These are phyloP conservation scores for Pipa parva DNA, from an alignment of 2,113 vertebrate species.

Conservation along the genomic window DNA sequence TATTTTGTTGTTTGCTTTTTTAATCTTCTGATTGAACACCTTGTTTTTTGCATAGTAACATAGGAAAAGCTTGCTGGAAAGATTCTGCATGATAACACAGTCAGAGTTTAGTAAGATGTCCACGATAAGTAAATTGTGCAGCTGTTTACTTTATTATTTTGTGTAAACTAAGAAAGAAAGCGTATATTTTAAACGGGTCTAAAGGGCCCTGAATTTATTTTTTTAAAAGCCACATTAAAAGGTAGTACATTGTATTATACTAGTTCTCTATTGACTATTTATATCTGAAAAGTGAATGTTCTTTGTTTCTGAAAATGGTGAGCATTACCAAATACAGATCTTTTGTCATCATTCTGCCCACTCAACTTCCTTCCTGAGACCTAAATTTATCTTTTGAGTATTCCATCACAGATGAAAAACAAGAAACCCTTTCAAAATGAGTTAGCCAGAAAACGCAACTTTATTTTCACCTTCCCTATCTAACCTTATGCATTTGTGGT, in stretches of 20 bases:
- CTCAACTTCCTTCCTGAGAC: slow-evolving; percentile 25
- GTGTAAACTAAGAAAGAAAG: too few relatives aligned
- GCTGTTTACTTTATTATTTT: too few relatives aligned
- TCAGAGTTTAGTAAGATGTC: too few relatives aligned
- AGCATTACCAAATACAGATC: not conserved
- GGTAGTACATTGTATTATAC: not conserved
- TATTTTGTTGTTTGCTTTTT: too few relatives aligned
- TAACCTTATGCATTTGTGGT: slow-evolving; percentile 13
- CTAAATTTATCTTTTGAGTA: slow-evolving; percentile 35
- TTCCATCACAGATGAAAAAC: not conserved
- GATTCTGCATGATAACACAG: too few relatives aligned
- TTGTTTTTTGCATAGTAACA: too few relatives aligned
- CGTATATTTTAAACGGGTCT: too few relatives aligned
- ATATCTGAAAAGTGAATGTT: not conserved
- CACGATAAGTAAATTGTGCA: too few relatives aligned
- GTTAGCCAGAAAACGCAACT: not conserved
- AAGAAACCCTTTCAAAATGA: slow-evolving; percentile 42
- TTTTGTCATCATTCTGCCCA: slow-evolving; percentile 31
- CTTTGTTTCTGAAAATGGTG: slow-evolving; percentile 2
- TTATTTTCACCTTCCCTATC: slow-evolving; percentile 6
- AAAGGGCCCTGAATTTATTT: not conserved
- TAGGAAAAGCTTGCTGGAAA: too few relatives aligned
- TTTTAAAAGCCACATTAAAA: not conserved
- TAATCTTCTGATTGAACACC: too few relatives aligned
- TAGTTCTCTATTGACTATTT: slow-evolving; percentile 13